Conservation (phyloP, 1,140 invertebrate genomes). For the Chironomus tepperi region DNA sequence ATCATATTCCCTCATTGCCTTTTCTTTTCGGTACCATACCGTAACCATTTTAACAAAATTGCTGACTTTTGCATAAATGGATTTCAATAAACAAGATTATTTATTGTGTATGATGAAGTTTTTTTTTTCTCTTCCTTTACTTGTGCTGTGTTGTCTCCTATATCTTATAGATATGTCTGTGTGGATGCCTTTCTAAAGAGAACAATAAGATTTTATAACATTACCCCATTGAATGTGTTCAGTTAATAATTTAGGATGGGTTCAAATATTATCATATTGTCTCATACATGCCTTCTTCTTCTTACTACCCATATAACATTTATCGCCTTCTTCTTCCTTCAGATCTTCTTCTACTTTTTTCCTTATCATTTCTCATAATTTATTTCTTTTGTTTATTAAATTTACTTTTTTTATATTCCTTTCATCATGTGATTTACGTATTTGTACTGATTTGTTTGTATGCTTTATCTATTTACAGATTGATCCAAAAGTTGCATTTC, state of each 20-base stretch:
- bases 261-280: not conserved
- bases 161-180: too few relatives aligned
- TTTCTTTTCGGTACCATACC: not conserved
- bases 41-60: not conserved
- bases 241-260: slow-evolving; percentile 7
- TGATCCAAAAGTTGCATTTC: slow-evolving; percentile 99
- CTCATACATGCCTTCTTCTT: slow-evolving; percentile 1
- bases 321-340: too few relatives aligned
- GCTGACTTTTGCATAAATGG: slow-evolving; percentile 12
- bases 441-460: not conserved
- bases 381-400: slow-evolving; percentile 1
- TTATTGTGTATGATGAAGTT: slow-evolving; percentile 8
- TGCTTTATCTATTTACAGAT: slow-evolving; percentile 66
- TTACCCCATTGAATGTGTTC: slow-evolving; percentile 1
- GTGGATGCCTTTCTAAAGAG: not conserved
- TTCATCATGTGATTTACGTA: not conserved
- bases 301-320: not conserved
- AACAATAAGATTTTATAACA: slow-evolving; percentile 9
- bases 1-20: too few relatives aligned
- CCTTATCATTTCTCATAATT: not conserved
- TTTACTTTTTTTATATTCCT: not conserved
- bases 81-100: slow-evolving; percentile 15
- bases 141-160: too few relatives aligned
- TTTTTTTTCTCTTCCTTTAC: not conserved
- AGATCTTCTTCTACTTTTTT: too few relatives aligned